A percentile compares a stretch with the other conserved stretches of the same genome.
phyloP scores from a whole-genome alignment of 2,113 vertebrate genomes.

The Vulpes vulpes region DNA sequence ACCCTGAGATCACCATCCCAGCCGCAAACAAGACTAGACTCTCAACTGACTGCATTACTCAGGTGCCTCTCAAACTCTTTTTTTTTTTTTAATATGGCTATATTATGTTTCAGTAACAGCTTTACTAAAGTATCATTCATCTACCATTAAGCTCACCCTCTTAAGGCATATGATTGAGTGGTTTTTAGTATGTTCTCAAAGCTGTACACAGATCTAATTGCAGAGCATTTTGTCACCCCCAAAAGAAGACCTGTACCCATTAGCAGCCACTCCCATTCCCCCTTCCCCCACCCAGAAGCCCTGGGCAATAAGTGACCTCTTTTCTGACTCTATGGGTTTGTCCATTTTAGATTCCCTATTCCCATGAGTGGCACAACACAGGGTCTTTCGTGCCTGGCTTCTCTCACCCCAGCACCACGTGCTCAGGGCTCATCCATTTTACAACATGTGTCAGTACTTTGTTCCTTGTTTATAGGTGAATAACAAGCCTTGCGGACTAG shows the following conservation, averaged over 20 bases:
- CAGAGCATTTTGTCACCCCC: neutral
- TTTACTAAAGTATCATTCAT: neutral
- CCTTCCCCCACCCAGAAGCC: neutral
- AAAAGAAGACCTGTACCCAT: neutral
- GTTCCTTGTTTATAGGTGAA: neutral
- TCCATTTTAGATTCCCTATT: neutral
- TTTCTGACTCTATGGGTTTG: neutral
- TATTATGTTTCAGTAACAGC: neutral
- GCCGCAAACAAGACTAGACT: neutral
- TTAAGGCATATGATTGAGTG: neutral
- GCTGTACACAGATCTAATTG: neutral
- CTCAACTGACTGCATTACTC: neutral
- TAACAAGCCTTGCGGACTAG: neutral
- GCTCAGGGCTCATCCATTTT: neutral
- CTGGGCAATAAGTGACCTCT: neutral
- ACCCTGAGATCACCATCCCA: neutral
- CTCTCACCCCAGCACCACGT: neutral
- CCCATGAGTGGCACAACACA: neutral
- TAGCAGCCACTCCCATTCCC: neutral
- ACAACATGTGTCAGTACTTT: rapidly evolving
- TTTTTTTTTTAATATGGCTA: neutral
- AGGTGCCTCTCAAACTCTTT: neutral
- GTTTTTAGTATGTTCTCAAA: neutral
- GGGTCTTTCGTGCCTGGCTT: neutral
- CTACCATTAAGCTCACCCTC: neutral